Evolutionary conservation across 2,113 vertebrate species (phyloP), one percentile per base, ranked within the genome.

Genomic region (Malurus elegans): DNA sequence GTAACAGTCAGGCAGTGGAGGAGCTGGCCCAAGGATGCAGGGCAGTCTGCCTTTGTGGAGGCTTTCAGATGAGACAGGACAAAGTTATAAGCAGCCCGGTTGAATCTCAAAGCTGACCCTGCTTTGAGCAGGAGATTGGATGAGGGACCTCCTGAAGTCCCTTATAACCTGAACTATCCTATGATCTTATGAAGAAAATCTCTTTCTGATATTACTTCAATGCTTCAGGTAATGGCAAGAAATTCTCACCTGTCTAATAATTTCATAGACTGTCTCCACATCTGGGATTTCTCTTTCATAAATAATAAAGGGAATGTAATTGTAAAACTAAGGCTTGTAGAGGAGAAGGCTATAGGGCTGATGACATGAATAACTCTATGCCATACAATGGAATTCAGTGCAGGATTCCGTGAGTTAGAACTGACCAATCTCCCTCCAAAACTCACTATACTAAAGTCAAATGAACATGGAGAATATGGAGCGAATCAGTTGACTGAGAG

Each of bases 1-100:
- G 0, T 56, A 64, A 76, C 0, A 4, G 20, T 42, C 45, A 66
- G 50, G 18, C 0, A 0, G 21, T 67, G 25, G 70, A 93, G 24
- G 14, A 75, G n/a, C 6, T 54, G 62, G 12, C 48, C 42, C 38
- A 53, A 75, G 76, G 25, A 23, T 50, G 28, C 15, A 62, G 28
- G 4, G 7, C 57, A 67, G 25, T 17, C 12, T 62, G 36, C 14
- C 6, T 92, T 23, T 61, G 71, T 42, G 19, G 29, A 60, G 25
- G 2, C 29, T 70, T 81, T 53, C 36, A 38, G 18, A 26, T 2
- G 2, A 61, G 51, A 40, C 11, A 44, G 40, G 14, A 25, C 64
- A 93, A 90, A 66, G 50, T 17, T 51, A 18, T 66, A 26, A 85
- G 19, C 25, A 85, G 66, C 29, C 47, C 28, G 7, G 40, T n/a